Conservation (phyloP, 2,888 invertebrate genomes). For the Steinernema carpocapsae region DNA sequence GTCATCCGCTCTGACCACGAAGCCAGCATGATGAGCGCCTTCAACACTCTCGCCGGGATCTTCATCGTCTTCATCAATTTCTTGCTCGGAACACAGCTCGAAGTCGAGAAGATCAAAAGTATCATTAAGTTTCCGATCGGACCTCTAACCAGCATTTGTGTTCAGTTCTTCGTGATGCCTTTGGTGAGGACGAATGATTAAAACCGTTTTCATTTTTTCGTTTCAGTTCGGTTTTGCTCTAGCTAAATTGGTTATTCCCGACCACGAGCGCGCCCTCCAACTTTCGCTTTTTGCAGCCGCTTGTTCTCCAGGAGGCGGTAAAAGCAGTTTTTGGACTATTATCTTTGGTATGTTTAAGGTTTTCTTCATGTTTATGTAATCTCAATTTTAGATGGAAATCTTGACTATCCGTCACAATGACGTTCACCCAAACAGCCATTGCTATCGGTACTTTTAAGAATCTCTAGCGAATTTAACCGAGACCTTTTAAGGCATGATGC, state of each 20-base stretch:
- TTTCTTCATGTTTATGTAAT: too few species aligned
- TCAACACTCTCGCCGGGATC: constrained; percentile 68
- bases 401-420: constrained; percentile 92
- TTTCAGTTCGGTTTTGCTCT: constrained; percentile 37
- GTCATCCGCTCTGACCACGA: constrained; percentile 15
- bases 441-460: constrained; percentile 77
- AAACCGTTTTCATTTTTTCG: background rate
- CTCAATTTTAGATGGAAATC: constrained; percentile 77
- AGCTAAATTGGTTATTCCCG: constrained; percentile 41
- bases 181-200: constrained; percentile 67
- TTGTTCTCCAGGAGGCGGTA: constrained; percentile 77
- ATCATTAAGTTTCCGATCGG: constrained; percentile 70
- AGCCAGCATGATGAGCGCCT: constrained; percentile 44
- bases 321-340: constrained; percentile 92
- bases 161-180: constrained; percentile 72
- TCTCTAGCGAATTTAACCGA: background rate
- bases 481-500: constrained; percentile 78
- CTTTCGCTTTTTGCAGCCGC: constrained; percentile 70
- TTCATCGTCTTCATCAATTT: constrained; percentile 70
- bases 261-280: constrained; percentile 41
- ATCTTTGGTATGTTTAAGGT: constrained; percentile 75
- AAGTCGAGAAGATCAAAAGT: constrained; percentile 69
- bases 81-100: constrained; percentile 72
- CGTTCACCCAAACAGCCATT: constrained; percentile 83
- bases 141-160: constrained; percentile 71